phyloP scores from a whole-genome alignment of 2,113 vertebrate species.

The Maccullochella peelii region DNA sequence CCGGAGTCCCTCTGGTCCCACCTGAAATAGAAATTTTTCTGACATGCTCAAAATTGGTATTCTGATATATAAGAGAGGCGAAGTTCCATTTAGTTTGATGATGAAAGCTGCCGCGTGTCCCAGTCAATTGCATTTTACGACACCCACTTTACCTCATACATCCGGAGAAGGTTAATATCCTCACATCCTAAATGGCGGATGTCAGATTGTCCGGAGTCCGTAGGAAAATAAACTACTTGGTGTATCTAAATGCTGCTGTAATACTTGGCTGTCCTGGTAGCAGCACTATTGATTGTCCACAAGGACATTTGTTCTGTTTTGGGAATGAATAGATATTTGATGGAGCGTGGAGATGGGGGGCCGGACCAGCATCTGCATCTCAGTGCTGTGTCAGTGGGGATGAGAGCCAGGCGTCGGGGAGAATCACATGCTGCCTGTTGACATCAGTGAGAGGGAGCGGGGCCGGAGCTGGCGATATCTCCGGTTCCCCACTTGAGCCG shows the following conservation, averaged over 20 bases:
- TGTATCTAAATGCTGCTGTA: conserved; percentile 70
- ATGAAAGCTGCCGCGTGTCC: conserved; percentile 67
- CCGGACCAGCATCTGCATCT: conserved; percentile 49
- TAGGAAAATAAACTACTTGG: conserved; percentile 75
- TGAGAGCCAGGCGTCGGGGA: conserved; percentile 56
- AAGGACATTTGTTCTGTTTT: conserved; percentile 72
- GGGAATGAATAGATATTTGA: conserved; percentile 70
- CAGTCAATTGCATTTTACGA: conserved; percentile 72
- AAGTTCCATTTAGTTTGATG: conserved; percentile 77
- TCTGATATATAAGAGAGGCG: conserved; percentile 71
- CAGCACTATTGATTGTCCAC: conserved; percentile 72
- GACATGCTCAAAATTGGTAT: conserved; percentile 78
- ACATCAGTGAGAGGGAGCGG: conserved; percentile 74
- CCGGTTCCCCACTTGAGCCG: conserved; percentile 59
- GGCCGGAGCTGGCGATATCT: conserved; percentile 61
- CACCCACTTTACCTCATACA: conserved; percentile 55
- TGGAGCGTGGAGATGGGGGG: conserved; percentile 60
- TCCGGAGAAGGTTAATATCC: conserved; percentile 70
- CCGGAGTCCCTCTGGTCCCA: conserved; percentile 49
- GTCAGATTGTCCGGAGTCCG: conserved; percentile 60
- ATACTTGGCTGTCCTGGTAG: conserved; percentile 62
- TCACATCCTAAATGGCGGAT: conserved; percentile 61
- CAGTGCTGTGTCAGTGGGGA: conserved; percentile 66
- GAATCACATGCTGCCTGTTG: conserved; percentile 75
- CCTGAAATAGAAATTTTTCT: conserved; percentile 77